Percentiles rank a stretch among this genome's conserved stretches.
Evolutionary conservation across 2,113 vertebrate genomes (phyloP).

Genomic region (Oostethus manadensis): DNA sequence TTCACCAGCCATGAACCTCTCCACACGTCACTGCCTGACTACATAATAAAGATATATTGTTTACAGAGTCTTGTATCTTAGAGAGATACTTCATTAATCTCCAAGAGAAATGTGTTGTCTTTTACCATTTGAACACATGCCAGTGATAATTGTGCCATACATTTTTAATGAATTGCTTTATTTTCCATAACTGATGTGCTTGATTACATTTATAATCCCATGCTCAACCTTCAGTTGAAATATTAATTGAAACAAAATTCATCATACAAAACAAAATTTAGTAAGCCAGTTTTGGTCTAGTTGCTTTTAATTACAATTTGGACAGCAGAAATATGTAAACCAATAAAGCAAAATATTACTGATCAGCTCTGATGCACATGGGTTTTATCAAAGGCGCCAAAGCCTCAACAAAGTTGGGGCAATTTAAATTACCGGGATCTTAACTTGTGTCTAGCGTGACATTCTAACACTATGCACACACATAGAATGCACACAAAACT

Average conservation of each 20-base stretch:
- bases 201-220: too few species aligned
- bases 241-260: not conserved
- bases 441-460: not conserved
- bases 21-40: too few species aligned
- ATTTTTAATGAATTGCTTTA: too few species aligned
- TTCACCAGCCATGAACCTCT: too few species aligned
- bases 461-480: not conserved
- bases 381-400: not conserved
- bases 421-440: not conserved
- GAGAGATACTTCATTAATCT: too few species aligned
- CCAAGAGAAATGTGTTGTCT: too few species aligned
- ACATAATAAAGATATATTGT: too few species aligned
- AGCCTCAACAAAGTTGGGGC: not conserved
- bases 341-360: conserved; percentile 9
- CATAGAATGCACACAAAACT: not conserved
- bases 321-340: not conserved
- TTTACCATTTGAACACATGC: too few species aligned
- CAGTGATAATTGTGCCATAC: too few species aligned
- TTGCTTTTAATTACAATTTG: conserved; percentile 8
- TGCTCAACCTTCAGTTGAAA: not conserved
- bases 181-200: too few species aligned
- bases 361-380: conserved; percentile 9
- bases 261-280: not conserved
- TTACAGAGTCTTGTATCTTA: too few species aligned
- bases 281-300: not conserved